phyloP scores from a whole-genome alignment of 2,888 invertebrate genomes.

The Lissocephala sabroskyi region DNA sequence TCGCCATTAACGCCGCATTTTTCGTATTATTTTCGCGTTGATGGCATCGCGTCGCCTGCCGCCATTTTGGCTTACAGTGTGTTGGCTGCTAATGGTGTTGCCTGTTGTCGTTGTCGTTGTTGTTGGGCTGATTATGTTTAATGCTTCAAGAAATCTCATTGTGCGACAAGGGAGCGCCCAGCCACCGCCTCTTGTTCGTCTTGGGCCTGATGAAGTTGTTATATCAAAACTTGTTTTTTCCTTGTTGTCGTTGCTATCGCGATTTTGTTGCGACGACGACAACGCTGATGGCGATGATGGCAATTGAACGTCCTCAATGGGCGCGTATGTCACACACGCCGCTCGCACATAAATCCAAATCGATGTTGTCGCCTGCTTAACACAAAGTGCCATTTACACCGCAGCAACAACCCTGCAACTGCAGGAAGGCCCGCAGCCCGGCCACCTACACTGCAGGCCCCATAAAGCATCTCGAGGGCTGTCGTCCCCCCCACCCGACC shows the following conservation, averaged over 20 bases:
- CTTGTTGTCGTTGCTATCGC: not conserved
- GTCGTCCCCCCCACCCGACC: too few species aligned
- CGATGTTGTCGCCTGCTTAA: constrained; percentile 27
- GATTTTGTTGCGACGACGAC: not conserved
- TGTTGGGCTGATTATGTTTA: constrained; percentile 32
- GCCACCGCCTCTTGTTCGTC: not conserved
- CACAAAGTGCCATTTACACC: constrained; percentile 27
- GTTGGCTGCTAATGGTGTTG: constrained; percentile 48
- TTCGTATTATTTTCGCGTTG: constrained; percentile 59
- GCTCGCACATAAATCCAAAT: constrained; percentile 56
- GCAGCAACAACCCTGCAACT: constrained; percentile 4
- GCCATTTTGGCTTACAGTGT: constrained; percentile 57
- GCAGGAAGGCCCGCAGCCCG: constrained; percentile 1
- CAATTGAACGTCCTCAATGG: constrained; percentile 42
- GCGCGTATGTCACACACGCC: constrained; percentile 17
- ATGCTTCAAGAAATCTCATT: constrained; percentile 54
- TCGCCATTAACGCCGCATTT: constrained; percentile 57
- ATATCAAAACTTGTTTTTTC: constrained; percentile 45
- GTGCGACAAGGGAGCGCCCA: constrained; percentile 10
- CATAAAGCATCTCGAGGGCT: too few species aligned
- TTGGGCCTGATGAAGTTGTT: constrained; percentile 55
- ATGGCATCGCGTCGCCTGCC: constrained; percentile 37
- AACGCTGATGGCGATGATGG: constrained; percentile 18
- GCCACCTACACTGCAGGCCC: not conserved
- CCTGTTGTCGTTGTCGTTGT: constrained; percentile 27